A percentile compares a stretch with the other conserved stretches of the same genome.
phyloP scores from a whole-genome alignment of 1,140 invertebrate genomes.

The Cyphomyrmex costatus region DNA sequence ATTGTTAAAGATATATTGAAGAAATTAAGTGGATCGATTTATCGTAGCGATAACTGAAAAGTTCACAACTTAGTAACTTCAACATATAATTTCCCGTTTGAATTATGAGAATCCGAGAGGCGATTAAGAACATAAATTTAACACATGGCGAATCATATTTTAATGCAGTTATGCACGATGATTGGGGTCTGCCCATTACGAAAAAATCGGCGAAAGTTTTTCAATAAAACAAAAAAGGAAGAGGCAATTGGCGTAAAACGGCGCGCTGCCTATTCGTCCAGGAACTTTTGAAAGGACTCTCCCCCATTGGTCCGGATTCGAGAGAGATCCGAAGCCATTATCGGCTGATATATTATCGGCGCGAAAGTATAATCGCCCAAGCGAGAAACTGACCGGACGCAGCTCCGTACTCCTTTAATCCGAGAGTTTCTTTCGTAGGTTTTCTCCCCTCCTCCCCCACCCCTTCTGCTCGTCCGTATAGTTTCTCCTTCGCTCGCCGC shows the following conservation, averaged over 20 bases:
- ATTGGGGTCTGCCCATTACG: conserved; percentile 22
- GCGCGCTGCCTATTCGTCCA: conserved; percentile 21
- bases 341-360: conserved; percentile 84
- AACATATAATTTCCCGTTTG: conserved; percentile 29
- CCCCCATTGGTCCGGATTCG: conserved; percentile 73
- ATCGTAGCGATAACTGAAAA: not conserved
- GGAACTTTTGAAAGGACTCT: conserved; percentile 62
- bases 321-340: conserved; percentile 79
- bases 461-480: conserved; percentile 33
- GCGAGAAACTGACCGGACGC: conserved; percentile 72
- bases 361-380: conserved; percentile 83
- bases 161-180: conserved; percentile 57
- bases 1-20: not conserved
- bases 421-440: conserved; percentile 48
- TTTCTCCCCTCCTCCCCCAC: conserved; percentile 27
- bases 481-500: conserved; percentile 47
- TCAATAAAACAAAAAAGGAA: conserved; percentile 48
- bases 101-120: conserved; percentile 31
- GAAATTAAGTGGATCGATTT: not conserved
- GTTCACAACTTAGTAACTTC: not conserved
- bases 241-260: not conserved
- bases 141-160: conserved; percentile 63
- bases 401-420: conserved; percentile 63
- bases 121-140: conserved; percentile 51
- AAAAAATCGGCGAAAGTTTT: conserved; percentile 52